Conservation (phyloP, 2,888 invertebrate species). For the Xestia sexstrigata region DNA sequence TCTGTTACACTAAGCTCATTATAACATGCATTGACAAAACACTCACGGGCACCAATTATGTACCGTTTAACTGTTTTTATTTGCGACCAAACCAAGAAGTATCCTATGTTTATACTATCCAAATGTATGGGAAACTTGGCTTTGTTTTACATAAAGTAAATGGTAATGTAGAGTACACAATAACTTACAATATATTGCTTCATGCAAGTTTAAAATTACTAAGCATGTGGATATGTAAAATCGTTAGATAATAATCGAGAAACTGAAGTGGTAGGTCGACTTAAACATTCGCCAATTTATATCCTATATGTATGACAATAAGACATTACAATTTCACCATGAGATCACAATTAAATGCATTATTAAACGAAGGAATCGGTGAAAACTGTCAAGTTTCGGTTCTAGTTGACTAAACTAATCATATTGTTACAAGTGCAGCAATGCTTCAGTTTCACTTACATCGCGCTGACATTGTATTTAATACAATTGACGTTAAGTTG, state of each 20-base stretch:
- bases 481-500: constrained; percentile 87
- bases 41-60: constrained; percentile 49
- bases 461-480: constrained; percentile 84
- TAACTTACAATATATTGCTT: constrained; percentile 66
- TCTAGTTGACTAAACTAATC: constrained; percentile 60
- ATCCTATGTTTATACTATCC: constrained; percentile 55
- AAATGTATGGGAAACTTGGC: constrained; percentile 61
- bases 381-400: constrained; percentile 61
- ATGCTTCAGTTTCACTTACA: constrained; percentile 78
- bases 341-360: constrained; percentile 90
- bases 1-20: constrained; percentile 79
- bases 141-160: constrained; percentile 54
- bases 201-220: constrained; percentile 61
- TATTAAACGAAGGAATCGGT: constrained; percentile 74
- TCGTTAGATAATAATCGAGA: constrained; percentile 54
- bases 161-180: constrained; percentile 66
- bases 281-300: constrained; percentile 66
- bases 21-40: constrained; percentile 74
- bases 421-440: constrained; percentile 69
- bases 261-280: constrained; percentile 60
- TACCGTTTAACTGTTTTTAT: constrained; percentile 44
- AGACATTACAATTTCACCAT: constrained; percentile 72
- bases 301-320: constrained; percentile 67
- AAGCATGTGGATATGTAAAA: constrained; percentile 66
- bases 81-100: constrained; percentile 58